Conservation (phyloP, 2,113 vertebrate species). For the Lophius piscatorius region DNA sequence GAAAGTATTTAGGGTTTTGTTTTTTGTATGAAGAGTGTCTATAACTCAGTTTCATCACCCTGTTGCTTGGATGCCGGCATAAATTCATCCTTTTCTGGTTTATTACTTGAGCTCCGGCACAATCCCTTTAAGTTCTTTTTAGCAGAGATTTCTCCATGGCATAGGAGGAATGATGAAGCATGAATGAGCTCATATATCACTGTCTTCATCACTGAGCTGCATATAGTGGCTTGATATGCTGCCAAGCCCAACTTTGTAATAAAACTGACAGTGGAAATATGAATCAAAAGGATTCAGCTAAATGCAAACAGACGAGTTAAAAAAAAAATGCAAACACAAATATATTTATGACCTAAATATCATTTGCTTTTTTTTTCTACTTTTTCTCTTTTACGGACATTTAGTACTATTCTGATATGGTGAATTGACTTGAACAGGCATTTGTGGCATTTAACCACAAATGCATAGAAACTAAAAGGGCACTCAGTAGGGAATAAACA, state of each 20-base stretch:
- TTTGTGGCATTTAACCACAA: too few relatives aligned
- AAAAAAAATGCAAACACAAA: not conserved
- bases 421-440: too few relatives aligned
- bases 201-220: conserved; percentile 34
- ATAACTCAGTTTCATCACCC: conserved; percentile 33
- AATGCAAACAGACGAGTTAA: conserved; percentile 22
- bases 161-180: conserved; percentile 27
- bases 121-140: too few relatives aligned
- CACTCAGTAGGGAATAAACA: too few relatives aligned
- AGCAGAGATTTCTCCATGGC: conserved; percentile 17
- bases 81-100: conserved; percentile 40
- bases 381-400: too few relatives aligned
- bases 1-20: too few relatives aligned
- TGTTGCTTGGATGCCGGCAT: conserved; percentile 23
- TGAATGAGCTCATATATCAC: conserved; percentile 52
- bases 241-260: conserved; percentile 24
- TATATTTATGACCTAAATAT: conserved; percentile 13
- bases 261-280: conserved; percentile 22
- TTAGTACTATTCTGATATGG: too few relatives aligned
- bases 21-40: too few relatives aligned
- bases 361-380: not conserved
- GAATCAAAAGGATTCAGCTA: conserved; percentile 16
- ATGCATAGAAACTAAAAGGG: too few relatives aligned
- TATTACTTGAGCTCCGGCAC: too few relatives aligned
- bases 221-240: conserved; percentile 4